phyloP scores from a whole-genome alignment of 2,113 vertebrate species.

The Vombatus ursinus region DNA sequence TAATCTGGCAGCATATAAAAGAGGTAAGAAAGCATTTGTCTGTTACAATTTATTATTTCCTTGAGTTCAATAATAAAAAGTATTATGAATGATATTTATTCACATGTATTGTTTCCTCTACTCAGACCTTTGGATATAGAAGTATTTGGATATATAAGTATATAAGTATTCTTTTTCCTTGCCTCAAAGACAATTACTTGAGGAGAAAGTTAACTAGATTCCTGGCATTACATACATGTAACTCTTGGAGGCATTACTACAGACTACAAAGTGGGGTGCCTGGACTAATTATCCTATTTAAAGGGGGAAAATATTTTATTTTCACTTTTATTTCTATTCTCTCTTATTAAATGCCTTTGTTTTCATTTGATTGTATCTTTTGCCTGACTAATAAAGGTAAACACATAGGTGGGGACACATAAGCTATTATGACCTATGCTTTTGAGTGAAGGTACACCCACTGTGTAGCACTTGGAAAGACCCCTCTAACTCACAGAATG shows the following conservation, averaged over 20 bases:
- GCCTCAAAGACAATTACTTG: neutral
- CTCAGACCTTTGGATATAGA: neutral
- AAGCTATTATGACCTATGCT: neutral
- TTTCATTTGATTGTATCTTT: neutral
- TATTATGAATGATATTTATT: neutral
- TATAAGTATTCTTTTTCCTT: neutral
- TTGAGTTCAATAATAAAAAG: neutral
- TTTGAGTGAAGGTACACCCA: neutral
- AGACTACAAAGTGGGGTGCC: too few species aligned
- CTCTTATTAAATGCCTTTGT: neutral
- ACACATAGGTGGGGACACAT: neutral
- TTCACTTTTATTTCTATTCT: neutral
- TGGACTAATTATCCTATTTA: too few species aligned
- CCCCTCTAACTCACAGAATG: too few species aligned
- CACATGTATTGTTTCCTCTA: neutral
- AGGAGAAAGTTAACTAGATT: neutral
- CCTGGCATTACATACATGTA: neutral
- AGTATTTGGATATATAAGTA: too few species aligned
- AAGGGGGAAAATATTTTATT: neutral
- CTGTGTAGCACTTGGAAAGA: too few species aligned
- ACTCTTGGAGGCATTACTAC: neutral
- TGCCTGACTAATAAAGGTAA: neutral
- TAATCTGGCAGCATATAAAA: neutral
- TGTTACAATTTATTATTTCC: neutral
- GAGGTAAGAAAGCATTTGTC: neutral